Conservation (phyloP, 2,113 vertebrate species). For the Motacilla alba region DNA sequence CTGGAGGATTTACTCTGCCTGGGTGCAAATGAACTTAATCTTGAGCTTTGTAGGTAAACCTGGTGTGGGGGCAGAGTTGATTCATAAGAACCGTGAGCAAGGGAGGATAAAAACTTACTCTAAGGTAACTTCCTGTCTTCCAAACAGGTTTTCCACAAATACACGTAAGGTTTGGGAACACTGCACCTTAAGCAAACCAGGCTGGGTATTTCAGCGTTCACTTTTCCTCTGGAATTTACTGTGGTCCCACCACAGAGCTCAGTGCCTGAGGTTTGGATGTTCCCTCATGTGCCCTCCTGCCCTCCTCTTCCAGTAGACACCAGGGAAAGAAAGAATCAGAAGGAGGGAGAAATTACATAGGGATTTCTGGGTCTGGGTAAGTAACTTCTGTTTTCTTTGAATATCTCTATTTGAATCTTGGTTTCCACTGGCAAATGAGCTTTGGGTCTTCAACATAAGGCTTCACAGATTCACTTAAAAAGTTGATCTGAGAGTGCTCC, state of each 20-base stretch:
- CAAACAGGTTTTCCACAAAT: neutral
- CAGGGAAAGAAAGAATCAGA: neutral
- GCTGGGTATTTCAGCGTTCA: neutral
- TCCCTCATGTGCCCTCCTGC: neutral
- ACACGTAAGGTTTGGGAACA: neutral
- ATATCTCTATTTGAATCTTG: neutral
- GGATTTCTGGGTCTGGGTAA: neutral
- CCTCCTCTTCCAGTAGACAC: neutral
- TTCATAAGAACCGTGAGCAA: neutral
- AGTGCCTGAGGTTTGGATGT: neutral
- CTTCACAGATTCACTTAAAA: neutral
- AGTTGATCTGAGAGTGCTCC: neutral
- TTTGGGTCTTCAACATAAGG: neutral
- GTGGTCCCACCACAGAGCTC: neutral
- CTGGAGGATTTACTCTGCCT: neutral
- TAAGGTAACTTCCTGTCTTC: neutral
- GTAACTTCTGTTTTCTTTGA: neutral
- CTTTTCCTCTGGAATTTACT: neutral
- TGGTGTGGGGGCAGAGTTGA: neutral
- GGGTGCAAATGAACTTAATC: neutral
- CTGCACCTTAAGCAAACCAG: neutral
- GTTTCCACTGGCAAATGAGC: neutral
- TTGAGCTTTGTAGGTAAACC: neutral
- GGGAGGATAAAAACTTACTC: neutral
- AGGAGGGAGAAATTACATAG: neutral